Base-by-base conservation (phyloP, 2,888 invertebrate species). In the Agriopis aurantiaria region DNA sequence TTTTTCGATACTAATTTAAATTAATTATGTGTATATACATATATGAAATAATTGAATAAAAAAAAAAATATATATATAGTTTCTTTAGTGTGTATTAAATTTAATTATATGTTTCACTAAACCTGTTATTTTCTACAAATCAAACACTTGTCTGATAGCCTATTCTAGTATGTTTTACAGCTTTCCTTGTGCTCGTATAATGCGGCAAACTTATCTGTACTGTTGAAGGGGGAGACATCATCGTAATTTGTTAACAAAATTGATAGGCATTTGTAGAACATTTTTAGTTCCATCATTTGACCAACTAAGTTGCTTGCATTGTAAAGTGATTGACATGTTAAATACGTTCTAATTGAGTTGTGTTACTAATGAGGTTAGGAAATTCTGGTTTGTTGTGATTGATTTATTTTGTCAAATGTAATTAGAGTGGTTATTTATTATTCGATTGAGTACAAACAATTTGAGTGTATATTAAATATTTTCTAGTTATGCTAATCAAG, bases 251-350 rank as follows among this genome's bases (percentile, higher is more conserved):
- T 33, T 7, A 7, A 33, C 3, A 1, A 41, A 56, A 41, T 8
- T 41, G 5, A n/a, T 10, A 40, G n/a, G 12, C n/a, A 4, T 49
- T 8, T 1, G 49, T n/a, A 49, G 14, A 48, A 49, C 7, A 14
- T 49, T 49, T 49, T 49, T 49, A 49, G 49, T 49, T 7, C 14
- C 14, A 49, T 49, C 8, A 14, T 49, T 14, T n/a, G 14, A n/a
- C 49, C 14, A 49, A 14, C 49, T 51, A 17, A 10, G 7, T 46
- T 46, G 23, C 6, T 14, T n/a, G 6, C 11, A 10, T 62, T 23
- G 46, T 63, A 68, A 68, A 62, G 14, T 61, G 45, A 63, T 58
- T 62, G 51, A 63, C 63, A 41, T 48, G 46, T 52, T 55, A 41
- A 46, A 55, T 40, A 41, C 48, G 17, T 65, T 43, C 43, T 61